Evolutionary conservation across 2,797 vertebrate genomes (phyloP).

Genomic region (Morelia viridis): DNA sequence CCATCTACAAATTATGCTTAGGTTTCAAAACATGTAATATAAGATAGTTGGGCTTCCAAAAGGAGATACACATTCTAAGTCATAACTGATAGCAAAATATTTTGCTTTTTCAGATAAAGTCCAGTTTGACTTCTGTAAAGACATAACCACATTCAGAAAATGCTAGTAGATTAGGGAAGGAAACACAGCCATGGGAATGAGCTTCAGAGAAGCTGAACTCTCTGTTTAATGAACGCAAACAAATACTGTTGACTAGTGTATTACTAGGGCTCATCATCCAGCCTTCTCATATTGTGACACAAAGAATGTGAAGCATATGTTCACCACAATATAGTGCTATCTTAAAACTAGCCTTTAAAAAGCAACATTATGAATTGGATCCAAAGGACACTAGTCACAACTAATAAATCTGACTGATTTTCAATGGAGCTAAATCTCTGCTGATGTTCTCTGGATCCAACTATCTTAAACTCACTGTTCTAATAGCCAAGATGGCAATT

Average conservation of each 20-base stretch:
- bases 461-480: background rate
- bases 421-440: background rate
- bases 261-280: background rate
- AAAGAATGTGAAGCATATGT: background rate
- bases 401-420: background rate
- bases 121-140: slow-evolving; percentile 34
- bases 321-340: background rate
- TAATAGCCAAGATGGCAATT: background rate
- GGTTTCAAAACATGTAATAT: background rate
- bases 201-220: background rate
- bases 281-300: background rate
- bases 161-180: background rate
- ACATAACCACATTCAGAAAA: slow-evolving; percentile 19
- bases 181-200: background rate
- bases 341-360: background rate
- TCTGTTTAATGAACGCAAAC: background rate
- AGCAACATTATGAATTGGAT: background rate
- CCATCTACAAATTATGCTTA: background rate
- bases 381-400: background rate
- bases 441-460: background rate
- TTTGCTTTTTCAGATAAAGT: slow-evolving; percentile 3
- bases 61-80: background rate
- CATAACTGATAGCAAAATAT: background rate
- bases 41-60: background rate
- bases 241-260: background rate